Evolutionary conservation across 2,797 vertebrate species (phyloP).

Genomic region (Brachyrhaphis roseni): DNA sequence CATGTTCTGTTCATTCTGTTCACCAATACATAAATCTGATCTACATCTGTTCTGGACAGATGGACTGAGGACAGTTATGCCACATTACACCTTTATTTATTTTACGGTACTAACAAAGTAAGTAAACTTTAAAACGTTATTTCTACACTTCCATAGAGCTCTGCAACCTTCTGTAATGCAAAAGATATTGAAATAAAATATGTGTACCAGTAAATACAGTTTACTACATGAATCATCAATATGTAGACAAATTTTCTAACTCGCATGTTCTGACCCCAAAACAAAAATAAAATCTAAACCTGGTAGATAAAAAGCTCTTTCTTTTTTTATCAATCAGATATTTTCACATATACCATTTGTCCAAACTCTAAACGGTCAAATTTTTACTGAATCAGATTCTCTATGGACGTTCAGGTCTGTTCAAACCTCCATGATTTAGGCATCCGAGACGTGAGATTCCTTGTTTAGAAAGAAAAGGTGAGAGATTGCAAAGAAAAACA

Average conservation of each 20-base stretch:
- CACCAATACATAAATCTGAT: no score
- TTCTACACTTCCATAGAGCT: no score
- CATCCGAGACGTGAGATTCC: not conserved
- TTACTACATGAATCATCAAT: not conserved
- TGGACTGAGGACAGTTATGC: no score
- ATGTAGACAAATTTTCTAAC: not conserved
- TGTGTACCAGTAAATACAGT: not conserved
- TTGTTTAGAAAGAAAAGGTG: conserved; percentile 11
- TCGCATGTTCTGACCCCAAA: not conserved
- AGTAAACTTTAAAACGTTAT: no score
- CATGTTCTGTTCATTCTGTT: no score
- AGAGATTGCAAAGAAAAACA: not conserved
- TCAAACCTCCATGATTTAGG: not conserved
- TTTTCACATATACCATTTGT: not conserved
- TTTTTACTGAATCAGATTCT: conserved; percentile 37
- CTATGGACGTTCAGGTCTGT: conserved; percentile 3
- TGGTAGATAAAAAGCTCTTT: no score
- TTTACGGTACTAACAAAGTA: no score
- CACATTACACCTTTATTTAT: no score
- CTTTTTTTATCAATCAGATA: not conserved
- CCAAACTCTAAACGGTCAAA: conserved; percentile 10
- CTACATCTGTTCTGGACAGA: no score
- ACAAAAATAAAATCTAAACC: no score
- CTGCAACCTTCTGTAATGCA: no score
- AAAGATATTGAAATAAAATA: no score